Conservation (phyloP, 2,888 invertebrate genomes). For the Adelognathus sp. region DNA sequence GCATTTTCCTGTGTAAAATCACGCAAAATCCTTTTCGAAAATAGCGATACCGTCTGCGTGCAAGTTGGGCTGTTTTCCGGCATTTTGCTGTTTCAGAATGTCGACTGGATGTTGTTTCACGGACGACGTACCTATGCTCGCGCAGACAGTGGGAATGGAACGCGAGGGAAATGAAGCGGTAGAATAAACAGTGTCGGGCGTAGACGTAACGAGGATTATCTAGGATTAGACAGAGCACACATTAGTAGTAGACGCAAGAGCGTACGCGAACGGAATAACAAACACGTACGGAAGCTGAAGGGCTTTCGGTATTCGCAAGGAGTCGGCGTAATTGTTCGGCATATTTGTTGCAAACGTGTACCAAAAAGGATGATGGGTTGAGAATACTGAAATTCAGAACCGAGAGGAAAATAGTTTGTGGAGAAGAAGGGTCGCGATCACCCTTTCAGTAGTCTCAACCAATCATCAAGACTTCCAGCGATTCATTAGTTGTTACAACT, state of each 20-base stretch:
- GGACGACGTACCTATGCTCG: background rate
- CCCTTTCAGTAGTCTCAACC: too few species aligned
- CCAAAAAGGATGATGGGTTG: too few species aligned
- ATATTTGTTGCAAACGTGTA: conserved; percentile 8
- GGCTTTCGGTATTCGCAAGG: background rate
- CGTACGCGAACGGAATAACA: background rate
- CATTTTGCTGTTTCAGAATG: background rate
- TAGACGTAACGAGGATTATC: background rate
- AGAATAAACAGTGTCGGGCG: background rate
- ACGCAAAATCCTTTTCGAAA: conserved; percentile 16
- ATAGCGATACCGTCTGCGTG: too few species aligned
- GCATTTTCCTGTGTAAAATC: background rate
- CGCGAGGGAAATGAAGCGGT: background rate
- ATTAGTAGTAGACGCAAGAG: background rate
- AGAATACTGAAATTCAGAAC: too few species aligned
- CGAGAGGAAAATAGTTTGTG: too few species aligned
- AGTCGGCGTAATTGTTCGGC: background rate
- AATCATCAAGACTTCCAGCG: too few species aligned
- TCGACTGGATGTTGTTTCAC: background rate
- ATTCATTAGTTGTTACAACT: too few species aligned
- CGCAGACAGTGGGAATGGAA: background rate
- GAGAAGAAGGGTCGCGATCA: too few species aligned
- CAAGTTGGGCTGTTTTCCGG: background rate
- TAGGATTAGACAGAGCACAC: conserved; percentile 4
- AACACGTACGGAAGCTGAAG: background rate